Evolutionary conservation across 2,797 vertebrate genomes (phyloP).

Genomic region (Lophura swinhoii): DNA sequence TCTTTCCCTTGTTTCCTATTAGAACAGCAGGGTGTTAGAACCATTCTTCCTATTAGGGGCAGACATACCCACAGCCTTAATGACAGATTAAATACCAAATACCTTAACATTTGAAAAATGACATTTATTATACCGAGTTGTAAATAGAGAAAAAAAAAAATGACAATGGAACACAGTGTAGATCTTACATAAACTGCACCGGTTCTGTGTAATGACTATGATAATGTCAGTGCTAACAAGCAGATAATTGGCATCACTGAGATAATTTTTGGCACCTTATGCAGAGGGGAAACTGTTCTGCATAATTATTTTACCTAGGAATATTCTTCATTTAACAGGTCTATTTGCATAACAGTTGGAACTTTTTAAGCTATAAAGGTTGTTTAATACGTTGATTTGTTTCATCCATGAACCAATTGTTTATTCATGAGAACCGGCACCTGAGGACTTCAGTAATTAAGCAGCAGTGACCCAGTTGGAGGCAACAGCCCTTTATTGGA

Average conservation of each 20-base stretch:
- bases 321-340: conserved; percentile 80
- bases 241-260: conserved; percentile 82
- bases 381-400: conserved; percentile 48
- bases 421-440: conserved; percentile 56
- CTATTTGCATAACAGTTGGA: conserved; percentile 78
- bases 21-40: conserved; percentile 14
- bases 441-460: conserved; percentile 43
- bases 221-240: conserved; percentile 83
- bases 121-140: conserved; percentile 79
- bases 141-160: conserved; percentile 75
- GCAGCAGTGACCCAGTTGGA: conserved; percentile 11
- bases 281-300: conserved; percentile 78
- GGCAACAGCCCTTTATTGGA: not conserved
- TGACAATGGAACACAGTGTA: conserved; percentile 75
- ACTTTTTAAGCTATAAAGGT: conserved; percentile 56
- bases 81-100: conserved; percentile 82
- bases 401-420: conserved; percentile 44
- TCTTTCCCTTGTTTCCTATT: not conserved
- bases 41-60: conserved; percentile 39
- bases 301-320: conserved; percentile 82
- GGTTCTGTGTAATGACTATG: conserved; percentile 77
- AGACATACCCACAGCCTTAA: conserved; percentile 65
- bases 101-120: conserved; percentile 81
- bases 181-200: conserved; percentile 73
- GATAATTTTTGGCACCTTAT: conserved; percentile 83